Evolutionary conservation across 2,113 vertebrate genomes (phyloP), one percentile per base, ranked within the genome.

Genomic region (Toxostoma redivivum): DNA sequence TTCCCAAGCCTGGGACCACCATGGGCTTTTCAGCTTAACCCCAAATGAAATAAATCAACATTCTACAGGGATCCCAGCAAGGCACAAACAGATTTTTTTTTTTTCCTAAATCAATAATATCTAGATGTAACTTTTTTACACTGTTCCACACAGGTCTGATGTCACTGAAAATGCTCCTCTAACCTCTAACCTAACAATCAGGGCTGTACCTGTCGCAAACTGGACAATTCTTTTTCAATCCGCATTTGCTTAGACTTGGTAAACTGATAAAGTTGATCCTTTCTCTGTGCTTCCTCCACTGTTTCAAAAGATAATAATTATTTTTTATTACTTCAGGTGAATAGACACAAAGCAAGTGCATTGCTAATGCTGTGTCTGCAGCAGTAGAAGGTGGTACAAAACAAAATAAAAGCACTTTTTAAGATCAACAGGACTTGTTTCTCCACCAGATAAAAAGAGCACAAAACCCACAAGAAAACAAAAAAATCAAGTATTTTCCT

Each of bases 211-310:
- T 99, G 98, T 33, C 95, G 96, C 62, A 99, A 96, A 83, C 93
- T 98, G 65, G 95, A 97, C 7, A 99, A 97, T 48, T 99, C 98
- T 1, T 97, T 96, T n/a, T 97, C 97, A 10, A 97, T 98, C 45
- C 98, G 96, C 2, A 97, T 98, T 91, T 99, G 98, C 90, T 99
- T 99, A 20, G 99, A 99, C 90, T 97, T 98, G 44, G 98, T 96
- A 27, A 98, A 95, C 11, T 98, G 98, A 60, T 99, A 98, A 62
- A 99, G 97, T 30, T 99, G 98, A 30, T 99, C 98, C 80, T 98
- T 98, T 90, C 98, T 98, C 88, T 94, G 97, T 47, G 98, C 98
- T 73, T 98, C 98, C 93, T 99, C 99, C 47, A 95, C 99, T 99
- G 96, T 96, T 92, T 53, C 56, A 93, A 92, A 94, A 81, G 65